These are phyloP conservation scores for Dicaeum eximium DNA, from an alignment of 2,113 vertebrate genomes.

Conservation along the genomic window DNA sequence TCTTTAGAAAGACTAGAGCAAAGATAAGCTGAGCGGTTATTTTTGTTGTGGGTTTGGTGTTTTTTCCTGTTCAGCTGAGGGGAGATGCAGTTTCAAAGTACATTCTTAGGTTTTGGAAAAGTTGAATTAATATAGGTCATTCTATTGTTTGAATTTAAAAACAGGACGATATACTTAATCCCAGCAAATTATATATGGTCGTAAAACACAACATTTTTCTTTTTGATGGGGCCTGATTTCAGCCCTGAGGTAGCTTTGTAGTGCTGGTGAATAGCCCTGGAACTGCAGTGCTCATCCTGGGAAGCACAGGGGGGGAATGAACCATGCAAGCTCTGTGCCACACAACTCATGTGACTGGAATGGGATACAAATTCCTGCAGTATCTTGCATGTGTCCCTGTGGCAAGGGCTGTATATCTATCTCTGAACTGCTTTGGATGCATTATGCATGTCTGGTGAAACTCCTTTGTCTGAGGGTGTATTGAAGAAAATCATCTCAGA, in stretches of 20 bases:
- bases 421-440: not conserved
- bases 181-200: too few species aligned
- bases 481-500: not conserved
- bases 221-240: not conserved
- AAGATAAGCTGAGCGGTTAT: not conserved
- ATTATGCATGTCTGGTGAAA: not conserved
- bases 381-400: not conserved
- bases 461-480: rapidly evolving
- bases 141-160: not conserved
- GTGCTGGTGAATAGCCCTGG: not conserved
- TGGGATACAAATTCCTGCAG: not conserved
- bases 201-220: not conserved
- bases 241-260: not conserved
- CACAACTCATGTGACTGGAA: rapidly evolving
- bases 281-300: not conserved
- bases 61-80: not conserved
- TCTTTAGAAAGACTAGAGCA: not conserved
- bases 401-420: not conserved
- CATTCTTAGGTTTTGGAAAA: not conserved
- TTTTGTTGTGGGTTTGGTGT: not conserved
- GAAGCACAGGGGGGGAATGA: not conserved
- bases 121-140: not conserved
- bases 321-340: rapidly evolving
- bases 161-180: rapidly evolving
- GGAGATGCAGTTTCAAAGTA: not conserved